phyloP scores from a whole-genome alignment of 2,797 vertebrate species.

The Tolypeutes matacus region DNA sequence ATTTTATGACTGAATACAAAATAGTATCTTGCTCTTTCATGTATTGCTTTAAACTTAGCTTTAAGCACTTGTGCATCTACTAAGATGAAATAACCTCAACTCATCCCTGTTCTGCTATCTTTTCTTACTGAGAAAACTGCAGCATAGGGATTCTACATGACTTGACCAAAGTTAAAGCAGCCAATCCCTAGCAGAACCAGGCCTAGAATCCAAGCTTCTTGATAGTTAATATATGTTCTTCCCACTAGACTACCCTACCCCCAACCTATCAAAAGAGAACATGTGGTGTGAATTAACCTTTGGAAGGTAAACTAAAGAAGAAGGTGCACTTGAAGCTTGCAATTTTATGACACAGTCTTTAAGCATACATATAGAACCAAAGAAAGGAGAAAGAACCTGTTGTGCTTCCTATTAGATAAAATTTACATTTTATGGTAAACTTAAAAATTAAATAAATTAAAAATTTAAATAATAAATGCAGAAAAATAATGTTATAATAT shows the following conservation, averaged over 20 bases:
- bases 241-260: not conserved
- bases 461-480: not conserved
- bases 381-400: not conserved
- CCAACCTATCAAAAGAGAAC: not conserved
- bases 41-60: not conserved
- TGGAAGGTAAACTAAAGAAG: not conserved
- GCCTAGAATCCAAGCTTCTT: not conserved
- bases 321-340: not conserved
- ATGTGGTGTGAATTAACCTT: not conserved
- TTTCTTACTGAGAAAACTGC: not conserved
- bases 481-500: too few species aligned
- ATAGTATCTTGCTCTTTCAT: not conserved
- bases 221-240: not conserved
- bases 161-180: not conserved
- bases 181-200: not conserved
- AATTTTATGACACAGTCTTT: not conserved
- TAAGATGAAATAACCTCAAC: not conserved
- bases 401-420: not conserved
- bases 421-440: slow-evolving; percentile 23
- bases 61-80: not conserved
- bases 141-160: not conserved
- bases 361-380: not conserved
- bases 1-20: not conserved
- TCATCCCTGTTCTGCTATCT: not conserved
- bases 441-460: slow-evolving; percentile 25